Evolutionary conservation across 2,888 invertebrate genomes (phyloP), one percentile per base, ranked within the genome.

Genomic region (Bruchidius siliquastri): DNA sequence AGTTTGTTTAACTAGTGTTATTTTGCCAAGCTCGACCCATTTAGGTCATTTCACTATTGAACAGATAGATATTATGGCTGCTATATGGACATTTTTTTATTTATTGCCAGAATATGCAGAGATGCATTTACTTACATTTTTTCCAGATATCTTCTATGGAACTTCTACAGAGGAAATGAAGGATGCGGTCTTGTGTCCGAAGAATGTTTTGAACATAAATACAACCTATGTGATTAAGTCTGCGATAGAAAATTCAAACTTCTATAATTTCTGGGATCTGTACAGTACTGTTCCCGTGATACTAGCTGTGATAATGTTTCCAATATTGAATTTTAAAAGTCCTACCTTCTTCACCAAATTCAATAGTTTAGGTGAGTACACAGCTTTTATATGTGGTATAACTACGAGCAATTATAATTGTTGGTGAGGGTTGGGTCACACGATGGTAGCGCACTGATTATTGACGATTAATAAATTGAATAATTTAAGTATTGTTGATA

Each of bases 311-410:
- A 85, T 96, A 20, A 89, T 97, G 77, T 93, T 93, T 83, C 96
- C 97, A 0, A 87, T 97, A 69, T 87, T 96, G 69, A 96, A 94
- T 86, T 94, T 96, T 83, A 94, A 91, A 78, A 94, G 94, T 21
- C 93, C 96, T 0, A 94, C 95, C 0, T 96, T 97, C 84, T 97
- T 97, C 86, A 96, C 96, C 18, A 96, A 94, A 85, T 96, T 97
- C 83, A 97, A 96, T 86, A 94, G 96, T 72, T 87, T 96, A 74
- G 96, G 96, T 94, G 86, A 89, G 90, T 84, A 26, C 22, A n/a
- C 68, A 13, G 3, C 18, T 22, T 10, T 32, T 10, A 20, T 68
- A 8, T 0, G 69, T 69, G 32, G 49, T 69, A 66, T 49, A 21
- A n/a, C n/a, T n/a, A n/a, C n/a, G n/a, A n/a, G n/a, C n/a, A n/a